phyloP scores from a whole-genome alignment of 2,888 invertebrate genomes.

The Lasioglossum leucozonium region DNA sequence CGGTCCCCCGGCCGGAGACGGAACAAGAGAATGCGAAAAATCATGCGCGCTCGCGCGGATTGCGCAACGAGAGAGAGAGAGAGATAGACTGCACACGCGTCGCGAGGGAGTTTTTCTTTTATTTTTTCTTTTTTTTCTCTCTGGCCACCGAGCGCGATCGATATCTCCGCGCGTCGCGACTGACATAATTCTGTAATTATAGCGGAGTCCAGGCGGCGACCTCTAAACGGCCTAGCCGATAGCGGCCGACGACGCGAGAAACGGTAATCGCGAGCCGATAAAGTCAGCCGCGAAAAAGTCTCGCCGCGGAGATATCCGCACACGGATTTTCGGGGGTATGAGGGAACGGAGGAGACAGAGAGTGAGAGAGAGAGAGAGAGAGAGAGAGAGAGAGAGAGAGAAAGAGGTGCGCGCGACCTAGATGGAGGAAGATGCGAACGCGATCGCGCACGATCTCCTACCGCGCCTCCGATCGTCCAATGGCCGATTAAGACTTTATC shows the following conservation, averaged over 20 bases:
- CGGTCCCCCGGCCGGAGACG: slow-evolving; percentile 28
- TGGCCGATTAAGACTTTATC: slow-evolving; percentile 71
- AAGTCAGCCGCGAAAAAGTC: slow-evolving; percentile 54
- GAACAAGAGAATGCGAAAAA: slow-evolving; percentile 5
- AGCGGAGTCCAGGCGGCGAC: slow-evolving; percentile 75
- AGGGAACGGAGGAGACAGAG: not conserved
- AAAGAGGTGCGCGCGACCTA: slow-evolving; percentile 1
- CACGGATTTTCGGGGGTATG: slow-evolving; percentile 27
- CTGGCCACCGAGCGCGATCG: slow-evolving; percentile 16
- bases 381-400: no score
- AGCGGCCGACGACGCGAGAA: slow-evolving; percentile 44
- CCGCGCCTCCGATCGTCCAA: slow-evolving; percentile 62
- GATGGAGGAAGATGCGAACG: slow-evolving; percentile 52
- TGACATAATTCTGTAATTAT: slow-evolving; percentile 77
- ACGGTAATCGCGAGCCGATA: slow-evolving; percentile 75
- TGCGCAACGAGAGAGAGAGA: slow-evolving; percentile 11
- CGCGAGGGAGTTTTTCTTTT: slow-evolving; percentile 15
- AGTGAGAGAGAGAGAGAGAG: no score
- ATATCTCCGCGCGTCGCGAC: slow-evolving; percentile 33
- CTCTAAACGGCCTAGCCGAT: slow-evolving; percentile 81
- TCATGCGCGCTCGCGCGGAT: not conserved
- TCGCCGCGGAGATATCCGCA: slow-evolving; percentile 34
- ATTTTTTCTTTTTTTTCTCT: not conserved
- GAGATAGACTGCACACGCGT: not conserved
- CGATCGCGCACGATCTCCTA: slow-evolving; percentile 60